Evolutionary conservation across 2,888 invertebrate species (phyloP).

Genomic region (Calephelis perditalis): DNA sequence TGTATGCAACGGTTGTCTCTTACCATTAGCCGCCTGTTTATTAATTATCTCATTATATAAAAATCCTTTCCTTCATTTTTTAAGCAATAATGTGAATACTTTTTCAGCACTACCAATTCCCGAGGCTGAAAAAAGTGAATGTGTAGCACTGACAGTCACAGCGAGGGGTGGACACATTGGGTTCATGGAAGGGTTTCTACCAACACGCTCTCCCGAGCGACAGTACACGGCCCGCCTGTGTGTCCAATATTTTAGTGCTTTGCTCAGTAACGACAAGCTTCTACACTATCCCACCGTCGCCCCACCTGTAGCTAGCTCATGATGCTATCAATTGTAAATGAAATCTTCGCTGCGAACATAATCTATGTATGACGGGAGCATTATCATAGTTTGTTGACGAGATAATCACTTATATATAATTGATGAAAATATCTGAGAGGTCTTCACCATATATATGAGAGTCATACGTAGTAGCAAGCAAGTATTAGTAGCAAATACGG

Average conservation of each 20-base stretch:
- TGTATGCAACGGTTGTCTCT: too few species aligned
- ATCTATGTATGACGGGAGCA: too few species aligned
- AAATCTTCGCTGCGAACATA: too few species aligned
- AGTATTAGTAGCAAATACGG: too few species aligned
- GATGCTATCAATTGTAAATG: neutral
- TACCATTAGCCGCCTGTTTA: too few species aligned
- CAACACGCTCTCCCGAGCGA: conserved; percentile 56
- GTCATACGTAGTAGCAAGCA: too few species aligned
- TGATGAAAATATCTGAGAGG: too few species aligned
- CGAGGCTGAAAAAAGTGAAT: conserved; percentile 77
- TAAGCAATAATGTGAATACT: neutral
- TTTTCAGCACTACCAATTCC: conserved; percentile 80
- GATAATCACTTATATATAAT: too few species aligned
- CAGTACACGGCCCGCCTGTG: conserved; percentile 39
- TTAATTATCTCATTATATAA: too few species aligned
- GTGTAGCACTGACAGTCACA: conserved; percentile 84
- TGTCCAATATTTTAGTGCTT: neutral
- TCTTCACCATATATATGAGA: too few species aligned
- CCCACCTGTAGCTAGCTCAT: neutral
- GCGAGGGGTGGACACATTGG: conserved; percentile 89
- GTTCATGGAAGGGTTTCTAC: conserved; percentile 87
- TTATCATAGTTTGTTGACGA: too few species aligned
- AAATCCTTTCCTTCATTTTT: too few species aligned
- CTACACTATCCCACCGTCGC: neutral
- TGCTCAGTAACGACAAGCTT: neutral